A percentile compares a stretch with the other conserved stretches of the same genome.
Evolutionary conservation across 2,888 invertebrate genomes (phyloP).

Genomic region (Falcaria lacertinaria): DNA sequence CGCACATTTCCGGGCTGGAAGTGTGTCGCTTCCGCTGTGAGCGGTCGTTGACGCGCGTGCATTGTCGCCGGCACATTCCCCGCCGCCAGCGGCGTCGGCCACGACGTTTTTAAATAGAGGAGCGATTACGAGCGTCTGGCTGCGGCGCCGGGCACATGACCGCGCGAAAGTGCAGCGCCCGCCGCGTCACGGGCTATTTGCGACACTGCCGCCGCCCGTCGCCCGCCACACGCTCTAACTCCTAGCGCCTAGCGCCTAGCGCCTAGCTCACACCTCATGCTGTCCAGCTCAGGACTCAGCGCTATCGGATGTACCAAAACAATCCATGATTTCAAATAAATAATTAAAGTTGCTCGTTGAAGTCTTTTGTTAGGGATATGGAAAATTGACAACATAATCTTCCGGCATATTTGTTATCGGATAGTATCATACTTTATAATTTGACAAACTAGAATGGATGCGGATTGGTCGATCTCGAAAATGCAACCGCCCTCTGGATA

Average conservation of each 20-base stretch:
- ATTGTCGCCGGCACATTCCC: conserved; percentile 72
- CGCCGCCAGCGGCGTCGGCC: conserved; percentile 58
- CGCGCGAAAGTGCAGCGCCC: conserved; percentile 77
- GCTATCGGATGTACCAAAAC: conserved; percentile 2
- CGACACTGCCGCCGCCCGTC: conserved; percentile 37
- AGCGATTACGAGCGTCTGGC: conserved; percentile 74
- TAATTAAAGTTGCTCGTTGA: conserved; percentile 31
- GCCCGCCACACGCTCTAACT: conserved; percentile 5
- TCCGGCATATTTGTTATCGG: conserved; percentile 13
- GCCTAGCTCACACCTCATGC: conserved; percentile 7
- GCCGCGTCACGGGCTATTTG: conserved; percentile 76
- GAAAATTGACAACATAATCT: conserved; percentile 6
- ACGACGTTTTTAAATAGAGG: conserved; percentile 77
- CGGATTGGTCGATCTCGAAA: conserved; percentile 24
- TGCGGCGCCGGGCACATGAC: conserved; percentile 70
- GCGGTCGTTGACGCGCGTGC: conserved; percentile 75
- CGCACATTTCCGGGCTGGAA: conserved; percentile 77
- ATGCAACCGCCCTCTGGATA: conserved; percentile 10
- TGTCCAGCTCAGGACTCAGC: conserved; percentile 17
- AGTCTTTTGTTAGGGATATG: conserved; percentile 35
- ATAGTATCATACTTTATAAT: conserved; percentile 17
- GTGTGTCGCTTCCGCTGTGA: conserved; percentile 75
- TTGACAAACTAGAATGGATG: conserved; percentile 19
- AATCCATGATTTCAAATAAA: background rate
- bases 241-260: conserved; percentile 5